Evolutionary conservation across 2,113 vertebrate genomes (phyloP).

Genomic region (Pseudopodoces humilis): DNA sequence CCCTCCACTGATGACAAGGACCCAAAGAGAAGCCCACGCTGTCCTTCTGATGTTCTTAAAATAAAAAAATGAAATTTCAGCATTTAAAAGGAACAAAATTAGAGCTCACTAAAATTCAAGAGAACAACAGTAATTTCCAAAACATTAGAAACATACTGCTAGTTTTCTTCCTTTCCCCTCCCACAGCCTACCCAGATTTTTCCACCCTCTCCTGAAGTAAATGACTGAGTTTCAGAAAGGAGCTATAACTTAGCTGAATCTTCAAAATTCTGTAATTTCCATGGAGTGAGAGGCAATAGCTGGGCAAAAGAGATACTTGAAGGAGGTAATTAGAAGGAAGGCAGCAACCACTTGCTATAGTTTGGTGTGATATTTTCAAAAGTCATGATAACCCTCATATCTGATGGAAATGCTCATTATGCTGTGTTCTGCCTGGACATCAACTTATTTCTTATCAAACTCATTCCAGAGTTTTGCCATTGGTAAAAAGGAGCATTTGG

Average conservation of each 20-base stretch:
- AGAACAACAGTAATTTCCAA: not conserved
- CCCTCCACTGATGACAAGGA: fast-evolving
- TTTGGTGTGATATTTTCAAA: not conserved
- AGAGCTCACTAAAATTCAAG: not conserved
- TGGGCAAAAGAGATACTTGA: not conserved
- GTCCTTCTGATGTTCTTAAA: not conserved
- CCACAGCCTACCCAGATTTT: not conserved
- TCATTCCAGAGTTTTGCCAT: conserved; percentile 40
- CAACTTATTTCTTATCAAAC: conserved; percentile 41
- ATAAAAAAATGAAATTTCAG: not conserved
- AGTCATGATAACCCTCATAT: not conserved
- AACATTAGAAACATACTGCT: not conserved
- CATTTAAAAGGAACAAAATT: not conserved
- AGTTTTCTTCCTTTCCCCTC: not conserved
- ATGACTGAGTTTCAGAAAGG: not conserved
- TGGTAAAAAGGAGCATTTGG: conserved; percentile 6
- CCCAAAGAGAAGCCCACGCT: not conserved
- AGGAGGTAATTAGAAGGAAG: not conserved
- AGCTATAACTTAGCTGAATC: not conserved
- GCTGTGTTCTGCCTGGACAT: not conserved
- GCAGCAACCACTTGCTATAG: not conserved
- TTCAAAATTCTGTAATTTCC: not conserved
- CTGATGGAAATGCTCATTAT: not conserved
- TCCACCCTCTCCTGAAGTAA: not conserved
- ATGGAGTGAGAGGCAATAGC: not conserved